Conservation (phyloP, 2,797 vertebrate species). For the Darevskia nairensis region DNA sequence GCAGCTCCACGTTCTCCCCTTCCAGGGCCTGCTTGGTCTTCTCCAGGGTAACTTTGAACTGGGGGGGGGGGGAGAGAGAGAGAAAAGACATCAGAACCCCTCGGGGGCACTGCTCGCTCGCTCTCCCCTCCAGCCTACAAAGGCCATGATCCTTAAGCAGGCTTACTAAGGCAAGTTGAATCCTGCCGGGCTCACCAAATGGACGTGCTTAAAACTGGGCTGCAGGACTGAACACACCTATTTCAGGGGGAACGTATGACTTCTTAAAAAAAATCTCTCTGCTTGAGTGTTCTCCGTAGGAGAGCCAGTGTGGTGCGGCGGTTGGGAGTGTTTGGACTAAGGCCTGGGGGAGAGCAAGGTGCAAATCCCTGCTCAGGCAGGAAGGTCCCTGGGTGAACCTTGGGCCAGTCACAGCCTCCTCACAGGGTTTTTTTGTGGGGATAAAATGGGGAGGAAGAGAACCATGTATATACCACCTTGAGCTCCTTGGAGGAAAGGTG, state of each 20-base stretch:
- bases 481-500: no score
- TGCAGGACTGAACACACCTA: neutral
- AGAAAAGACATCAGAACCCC: neutral
- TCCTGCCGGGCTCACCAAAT: no score
- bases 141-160: neutral
- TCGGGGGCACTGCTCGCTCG: neutral
- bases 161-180: neutral
- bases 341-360: no score
- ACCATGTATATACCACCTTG: no score
- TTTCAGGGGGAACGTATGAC: neutral
- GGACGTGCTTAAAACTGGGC: neutral
- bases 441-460: no score
- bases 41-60: constrained; percentile 84
- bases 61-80: neutral
- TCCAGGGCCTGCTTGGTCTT: constrained; percentile 85
- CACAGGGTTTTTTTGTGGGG: no score
- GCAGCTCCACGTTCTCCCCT: constrained; percentile 85
- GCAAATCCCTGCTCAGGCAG: no score
- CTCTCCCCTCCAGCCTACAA: neutral
- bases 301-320: no score
- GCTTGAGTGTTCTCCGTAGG: no score
- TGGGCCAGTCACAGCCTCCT: no score
- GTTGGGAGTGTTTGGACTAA: no score
- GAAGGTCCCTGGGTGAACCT: no score
- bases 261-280: neutral